Base-by-base conservation (phyloP, 2,888 invertebrate genomes). In the Eutolmus rufibarbis region DNA sequence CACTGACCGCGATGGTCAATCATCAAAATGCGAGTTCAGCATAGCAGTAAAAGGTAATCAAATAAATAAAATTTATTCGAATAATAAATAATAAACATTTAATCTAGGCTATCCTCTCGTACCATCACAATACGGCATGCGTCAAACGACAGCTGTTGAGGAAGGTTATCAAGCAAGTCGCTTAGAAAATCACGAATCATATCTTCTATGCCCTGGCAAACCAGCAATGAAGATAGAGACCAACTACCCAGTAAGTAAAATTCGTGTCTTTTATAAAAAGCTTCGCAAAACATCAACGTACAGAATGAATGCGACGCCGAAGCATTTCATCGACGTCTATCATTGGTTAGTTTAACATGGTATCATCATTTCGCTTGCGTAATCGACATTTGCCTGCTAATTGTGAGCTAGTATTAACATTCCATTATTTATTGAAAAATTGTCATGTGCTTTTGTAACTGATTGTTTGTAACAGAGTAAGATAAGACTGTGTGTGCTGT, bases 21-120 rank as follows among this genome's bases (percentile, higher is more conserved):
- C 93, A 89, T 94, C 94, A 78, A 94, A 94, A 89, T 96, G 95
- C 91, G 94, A 94, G 90, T 96, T 95, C 91, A 94, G 94, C 28
- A 93, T 95, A 88, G 94, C 93, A 89, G 94, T 95, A 82, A 94
- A 93, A 92, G 93, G 95, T 95, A 91, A 56, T 34, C n/a, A 57
- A n/a, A 3, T 1, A 14, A 74, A 23, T 19, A 84, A 40, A 84
- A 84, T 12, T 1, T 12, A 40, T 40, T 37, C 12, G 40, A 40
- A 12, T 40, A 40, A 40, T 3, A 40, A 40, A 40, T 40, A 12
- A 40, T 40, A 12, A 12, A 12, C 12, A 40, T 40, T 40, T 9
- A 31, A 56, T 89, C 89, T 88, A 88, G 89, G 89, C 3, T 66
- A 87, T 37, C 85, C 37, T 51, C 87, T 56, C 2, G 76, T 66